Evolutionary conservation across 2,113 vertebrate genomes (phyloP).

Genomic region (Xenus cinereus): DNA sequence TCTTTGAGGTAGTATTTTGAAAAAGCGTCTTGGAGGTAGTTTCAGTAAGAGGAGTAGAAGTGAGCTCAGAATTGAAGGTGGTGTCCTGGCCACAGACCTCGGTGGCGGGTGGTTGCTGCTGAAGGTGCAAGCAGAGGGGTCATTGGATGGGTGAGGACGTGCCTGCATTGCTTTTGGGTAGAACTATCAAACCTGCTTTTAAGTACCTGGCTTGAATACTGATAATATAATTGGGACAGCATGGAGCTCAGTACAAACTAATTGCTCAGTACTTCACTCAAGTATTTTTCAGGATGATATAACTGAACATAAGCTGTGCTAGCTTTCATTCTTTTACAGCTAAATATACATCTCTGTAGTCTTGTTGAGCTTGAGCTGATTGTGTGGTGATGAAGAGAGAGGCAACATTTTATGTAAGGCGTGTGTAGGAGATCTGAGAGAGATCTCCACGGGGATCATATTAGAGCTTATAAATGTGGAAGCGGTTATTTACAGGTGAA

Average conservation of each 20-base stretch:
- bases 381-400: conserved; percentile 2
- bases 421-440: conserved; percentile 41
- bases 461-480: not conserved
- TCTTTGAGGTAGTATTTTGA: not conserved
- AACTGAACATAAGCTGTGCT: conserved; percentile 20
- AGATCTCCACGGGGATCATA: not conserved
- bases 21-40: fast-evolving
- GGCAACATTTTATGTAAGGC: conserved; percentile 28
- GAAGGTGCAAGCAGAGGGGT: not conserved
- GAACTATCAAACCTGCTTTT: not conserved
- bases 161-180: not conserved
- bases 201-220: not conserved
- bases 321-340: conserved; percentile 13
- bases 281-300: conserved; percentile 1
- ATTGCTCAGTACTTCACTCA: not conserved
- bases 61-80: not conserved
- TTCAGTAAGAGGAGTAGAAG: not conserved
- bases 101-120: not conserved
- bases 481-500: not conserved
- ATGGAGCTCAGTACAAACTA: not conserved
- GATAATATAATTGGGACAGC: not conserved
- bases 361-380: conserved; percentile 20
- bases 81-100: not conserved
- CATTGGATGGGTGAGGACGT: not conserved
- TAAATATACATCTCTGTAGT: conserved; percentile 47